These are phyloP conservation scores for Panthera leo DNA, from an alignment of 2,113 vertebrate genomes.

Conservation along the genomic window DNA sequence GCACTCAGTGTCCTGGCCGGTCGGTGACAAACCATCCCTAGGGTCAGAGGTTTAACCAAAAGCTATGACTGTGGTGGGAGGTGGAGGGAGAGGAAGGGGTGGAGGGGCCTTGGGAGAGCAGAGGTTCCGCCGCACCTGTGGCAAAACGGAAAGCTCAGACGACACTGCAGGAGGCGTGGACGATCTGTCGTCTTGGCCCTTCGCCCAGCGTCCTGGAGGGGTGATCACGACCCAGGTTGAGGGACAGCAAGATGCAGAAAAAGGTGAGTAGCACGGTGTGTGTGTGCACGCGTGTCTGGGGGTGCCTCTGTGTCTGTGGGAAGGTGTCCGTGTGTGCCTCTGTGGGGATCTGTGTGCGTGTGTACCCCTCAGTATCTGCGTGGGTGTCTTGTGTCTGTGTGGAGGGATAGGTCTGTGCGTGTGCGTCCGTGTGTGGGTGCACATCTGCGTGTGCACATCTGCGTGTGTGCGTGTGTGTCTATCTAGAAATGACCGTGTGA, in stretches of 20 bases:
- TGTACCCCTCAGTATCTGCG: too few species aligned
- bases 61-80: background rate
- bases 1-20: accelerated
- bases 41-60: background rate
- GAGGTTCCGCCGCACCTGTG: background rate
- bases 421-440: background rate
- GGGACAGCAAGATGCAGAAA: background rate
- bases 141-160: background rate
- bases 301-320: too few species aligned
- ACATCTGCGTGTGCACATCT: background rate
- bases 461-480: background rate
- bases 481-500: background rate
- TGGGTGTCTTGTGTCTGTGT: too few species aligned
- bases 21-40: background rate
- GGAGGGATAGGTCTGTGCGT: too few species aligned
- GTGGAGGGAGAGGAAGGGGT: accelerated
- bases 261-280: accelerated
- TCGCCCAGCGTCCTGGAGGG: background rate
- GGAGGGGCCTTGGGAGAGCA: background rate
- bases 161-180: background rate
- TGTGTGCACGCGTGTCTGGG: too few species aligned
- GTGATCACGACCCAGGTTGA: background rate
- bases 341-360: too few species aligned
- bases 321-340: too few species aligned
- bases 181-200: background rate